Conservation (phyloP, 2,888 invertebrate species). For the Tetheella fluctuosa region DNA sequence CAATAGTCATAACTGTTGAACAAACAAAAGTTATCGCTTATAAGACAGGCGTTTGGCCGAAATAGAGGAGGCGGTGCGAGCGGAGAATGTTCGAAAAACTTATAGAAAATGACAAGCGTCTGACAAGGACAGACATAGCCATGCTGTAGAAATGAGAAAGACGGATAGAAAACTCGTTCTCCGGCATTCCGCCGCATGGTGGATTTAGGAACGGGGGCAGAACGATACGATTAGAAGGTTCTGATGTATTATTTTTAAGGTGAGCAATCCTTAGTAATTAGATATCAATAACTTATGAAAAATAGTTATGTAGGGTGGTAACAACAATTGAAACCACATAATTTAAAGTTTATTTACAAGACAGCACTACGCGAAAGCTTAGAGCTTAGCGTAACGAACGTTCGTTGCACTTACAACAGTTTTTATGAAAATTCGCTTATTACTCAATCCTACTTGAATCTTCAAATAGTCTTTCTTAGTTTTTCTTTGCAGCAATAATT, state of each 20-base stretch:
- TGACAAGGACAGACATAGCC: slow-evolving; percentile 72
- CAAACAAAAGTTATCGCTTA: slow-evolving; percentile 77
- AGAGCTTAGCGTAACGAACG: no score
- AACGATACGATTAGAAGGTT: slow-evolving; percentile 81
- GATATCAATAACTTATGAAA: slow-evolving; percentile 61
- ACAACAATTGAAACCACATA: slow-evolving; percentile 19
- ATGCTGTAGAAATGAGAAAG: slow-evolving; percentile 70
- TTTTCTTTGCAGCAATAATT: no score
- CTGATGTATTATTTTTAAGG: slow-evolving; percentile 75
- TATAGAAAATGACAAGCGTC: slow-evolving; percentile 83
- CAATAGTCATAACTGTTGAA: slow-evolving; percentile 78
- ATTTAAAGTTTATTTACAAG: no score
- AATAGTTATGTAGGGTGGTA: slow-evolving; percentile 48
- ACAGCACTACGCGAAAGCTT: no score
- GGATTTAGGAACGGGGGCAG: slow-evolving; percentile 84
- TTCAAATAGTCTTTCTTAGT: no score
- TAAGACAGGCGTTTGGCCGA: slow-evolving; percentile 73
- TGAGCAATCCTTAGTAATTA: slow-evolving; percentile 60
- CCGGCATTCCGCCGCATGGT: slow-evolving; percentile 82
- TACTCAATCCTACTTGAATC: no score
- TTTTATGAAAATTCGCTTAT: no score
- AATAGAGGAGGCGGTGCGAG: slow-evolving; percentile 74
- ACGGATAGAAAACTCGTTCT: slow-evolving; percentile 81
- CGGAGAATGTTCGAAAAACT: slow-evolving; percentile 83
- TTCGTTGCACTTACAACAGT: background rate